Percentiles rank a stretch among this genome's conserved stretches.
These are phyloP conservation scores for Tokudaia tokunoshimensis DNA, from an alignment of 2,797 vertebrate genomes.

Conservation along the genomic window DNA sequence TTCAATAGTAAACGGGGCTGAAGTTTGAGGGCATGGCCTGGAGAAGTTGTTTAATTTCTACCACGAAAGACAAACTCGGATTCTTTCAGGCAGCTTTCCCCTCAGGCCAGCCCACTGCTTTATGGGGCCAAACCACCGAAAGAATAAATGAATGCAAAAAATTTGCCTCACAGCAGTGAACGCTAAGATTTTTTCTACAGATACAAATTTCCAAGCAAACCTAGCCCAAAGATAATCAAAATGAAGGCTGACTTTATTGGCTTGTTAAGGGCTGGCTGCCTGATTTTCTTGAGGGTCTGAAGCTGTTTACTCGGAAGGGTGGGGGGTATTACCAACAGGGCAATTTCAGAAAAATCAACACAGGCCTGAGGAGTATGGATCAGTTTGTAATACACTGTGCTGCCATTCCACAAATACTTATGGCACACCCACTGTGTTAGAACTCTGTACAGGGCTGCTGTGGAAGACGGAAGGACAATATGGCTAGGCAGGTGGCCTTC, in stretches of 20 bases:
- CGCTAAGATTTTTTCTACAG: conserved; percentile 65
- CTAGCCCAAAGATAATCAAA: conserved; percentile 77
- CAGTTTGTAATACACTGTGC: background rate
- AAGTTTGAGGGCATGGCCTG: conserved; percentile 77
- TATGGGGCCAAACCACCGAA: conserved; percentile 78
- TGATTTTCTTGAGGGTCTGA: conserved; percentile 61
- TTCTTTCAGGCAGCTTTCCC: conserved; percentile 75
- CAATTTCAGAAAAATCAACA: conserved; percentile 69
- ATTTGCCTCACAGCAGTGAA: conserved; percentile 70
- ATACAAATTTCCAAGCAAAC: conserved; percentile 74
- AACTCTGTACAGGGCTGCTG: background rate
- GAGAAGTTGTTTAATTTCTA: conserved; percentile 74
- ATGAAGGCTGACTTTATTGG: conserved; percentile 24
- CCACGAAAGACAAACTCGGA: conserved; percentile 69
- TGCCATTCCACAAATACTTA: conserved; percentile 61
- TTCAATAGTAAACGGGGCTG: conserved; percentile 76
- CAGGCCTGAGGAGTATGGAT: background rate
- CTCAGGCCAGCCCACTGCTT: conserved; percentile 64
- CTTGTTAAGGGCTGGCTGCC: conserved; percentile 54
- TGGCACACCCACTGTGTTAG: background rate
- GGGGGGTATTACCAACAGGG: background rate
- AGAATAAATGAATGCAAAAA: conserved; percentile 80
- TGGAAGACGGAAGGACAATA: background rate
- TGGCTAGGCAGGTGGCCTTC: background rate
- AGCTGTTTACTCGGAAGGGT: background rate